Conservation (phyloP, 64 coral and sea anemone species). For the Anthopleura sola region DNA sequence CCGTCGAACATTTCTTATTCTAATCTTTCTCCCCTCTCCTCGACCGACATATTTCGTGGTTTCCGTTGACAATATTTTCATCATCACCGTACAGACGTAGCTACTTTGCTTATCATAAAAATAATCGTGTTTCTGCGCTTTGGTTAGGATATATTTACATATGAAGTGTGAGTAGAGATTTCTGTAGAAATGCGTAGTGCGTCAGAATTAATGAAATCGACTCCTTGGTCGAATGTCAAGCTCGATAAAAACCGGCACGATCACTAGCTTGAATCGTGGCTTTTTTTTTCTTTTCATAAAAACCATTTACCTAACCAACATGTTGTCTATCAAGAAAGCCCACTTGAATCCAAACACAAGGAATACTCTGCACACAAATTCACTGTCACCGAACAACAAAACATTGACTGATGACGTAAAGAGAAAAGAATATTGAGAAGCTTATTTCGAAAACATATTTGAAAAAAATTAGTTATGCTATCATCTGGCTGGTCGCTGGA, state of each 20-base stretch:
- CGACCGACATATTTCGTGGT: background rate
- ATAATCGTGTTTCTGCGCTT: no score
- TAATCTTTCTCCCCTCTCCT: background rate
- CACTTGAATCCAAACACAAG: background rate
- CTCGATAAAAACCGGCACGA: no score
- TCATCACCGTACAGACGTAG: background rate
- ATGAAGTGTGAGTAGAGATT: no score
- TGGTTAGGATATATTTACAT: no score
- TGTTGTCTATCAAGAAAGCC: background rate
- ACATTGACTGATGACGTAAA: background rate
- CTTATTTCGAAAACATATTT: background rate
- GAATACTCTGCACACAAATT: background rate
- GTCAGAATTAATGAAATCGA: no score
- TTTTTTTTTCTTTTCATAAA: no score
- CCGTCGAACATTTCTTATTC: background rate
- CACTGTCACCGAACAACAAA: background rate
- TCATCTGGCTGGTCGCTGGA: background rate
- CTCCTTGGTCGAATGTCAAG: no score
- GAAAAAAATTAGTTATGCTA: background rate
- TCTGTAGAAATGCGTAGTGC: no score
- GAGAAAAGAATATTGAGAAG: background rate
- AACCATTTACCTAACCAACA: background rate
- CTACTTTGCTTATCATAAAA: background rate
- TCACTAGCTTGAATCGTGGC: no score
- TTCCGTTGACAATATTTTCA: background rate